Conservation (phyloP, 2,888 invertebrate species). For the Diloba caeruleocephala region DNA sequence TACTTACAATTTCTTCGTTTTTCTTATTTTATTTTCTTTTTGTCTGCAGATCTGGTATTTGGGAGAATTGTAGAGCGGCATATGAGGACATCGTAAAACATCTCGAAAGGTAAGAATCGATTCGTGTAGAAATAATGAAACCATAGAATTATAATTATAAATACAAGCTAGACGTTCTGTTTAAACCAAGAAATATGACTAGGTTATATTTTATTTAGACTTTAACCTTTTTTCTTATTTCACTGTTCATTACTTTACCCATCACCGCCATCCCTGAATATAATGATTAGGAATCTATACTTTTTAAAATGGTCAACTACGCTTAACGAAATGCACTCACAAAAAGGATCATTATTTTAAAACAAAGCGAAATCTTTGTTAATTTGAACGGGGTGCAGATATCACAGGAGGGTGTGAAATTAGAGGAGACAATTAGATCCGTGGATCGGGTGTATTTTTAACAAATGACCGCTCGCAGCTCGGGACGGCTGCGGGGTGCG, state of each 20-base stretch:
- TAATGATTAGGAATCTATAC: neutral
- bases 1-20: slow-evolving; percentile 69
- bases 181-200: no score
- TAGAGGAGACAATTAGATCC: slow-evolving; percentile 89
- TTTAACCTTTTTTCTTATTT: slow-evolving; percentile 13
- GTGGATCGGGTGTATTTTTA: slow-evolving; percentile 89
- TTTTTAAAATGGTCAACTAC: slow-evolving; percentile 14
- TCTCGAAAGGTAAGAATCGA: slow-evolving; percentile 94
- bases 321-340: slow-evolving; percentile 19
- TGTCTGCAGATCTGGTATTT: slow-evolving; percentile 94
- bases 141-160: no score
- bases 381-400: slow-evolving; percentile 79
- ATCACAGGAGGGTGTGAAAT: slow-evolving; percentile 87
- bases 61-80: slow-evolving; percentile 98
- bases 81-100: slow-evolving; percentile 98
- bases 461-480: slow-evolving; percentile 84
- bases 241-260: slow-evolving; percentile 16
- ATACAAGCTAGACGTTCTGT: no score
- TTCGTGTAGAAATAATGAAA: slow-evolving; percentile 12
- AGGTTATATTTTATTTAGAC: slow-evolving; percentile 12
- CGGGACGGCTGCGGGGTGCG: slow-evolving; percentile 74
- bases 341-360: slow-evolving; percentile 50
- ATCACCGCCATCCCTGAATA: slow-evolving; percentile 14
- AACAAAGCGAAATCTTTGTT: slow-evolving; percentile 69
- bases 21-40: slow-evolving; percentile 81